Evolutionary conservation across 2,797 vertebrate species (phyloP), one percentile per base, ranked within the genome.

Genomic region (Phoebastria nigripes): DNA sequence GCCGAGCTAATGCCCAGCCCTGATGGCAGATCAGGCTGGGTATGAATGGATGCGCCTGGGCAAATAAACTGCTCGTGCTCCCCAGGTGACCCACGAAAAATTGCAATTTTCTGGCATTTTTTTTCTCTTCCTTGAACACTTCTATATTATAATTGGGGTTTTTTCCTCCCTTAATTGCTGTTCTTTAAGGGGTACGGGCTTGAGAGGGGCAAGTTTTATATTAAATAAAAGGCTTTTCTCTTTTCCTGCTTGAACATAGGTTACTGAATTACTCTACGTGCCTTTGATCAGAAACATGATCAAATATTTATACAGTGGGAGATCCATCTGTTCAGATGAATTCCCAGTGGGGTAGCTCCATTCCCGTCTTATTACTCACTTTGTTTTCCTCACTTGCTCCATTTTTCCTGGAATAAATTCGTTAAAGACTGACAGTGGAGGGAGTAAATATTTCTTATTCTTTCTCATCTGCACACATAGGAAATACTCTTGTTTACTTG

Each of bases 261-360:
- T 56, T 89, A 28, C 47, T 87, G 80, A 55, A 41, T 91, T 69
- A 49, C 15, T 73, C 26, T 47, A 21, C 8, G 0, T 54, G 59
- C 47, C 44, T 79, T 91, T 91, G 82, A 89, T 51, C 52, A 62
- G 78, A 87, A 91, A 54, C 47, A 56, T 1, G 0, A 79, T 87
- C 47, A 92, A 91, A 87, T 93, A 94, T 92, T 94, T 87, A 92
- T 77, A 44, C 20, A 56, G 49, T 41, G 61, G 49, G 54, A 72
- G 54, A 84, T 67, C 87, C 33, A 35, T 51, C 83, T 77, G 70
- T 39, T 87, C 29, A 1, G 74, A 33, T 67, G 29, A 58, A 69
- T 81, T 77, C 85, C 77, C 88, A 33, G 69, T 15, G 1, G 85
- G 59, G 26, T 44, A 72, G 37, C 73, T 63, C 55, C 69, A 39